Conservation (phyloP, 2,888 invertebrate species). For the Epiblema foenella region DNA sequence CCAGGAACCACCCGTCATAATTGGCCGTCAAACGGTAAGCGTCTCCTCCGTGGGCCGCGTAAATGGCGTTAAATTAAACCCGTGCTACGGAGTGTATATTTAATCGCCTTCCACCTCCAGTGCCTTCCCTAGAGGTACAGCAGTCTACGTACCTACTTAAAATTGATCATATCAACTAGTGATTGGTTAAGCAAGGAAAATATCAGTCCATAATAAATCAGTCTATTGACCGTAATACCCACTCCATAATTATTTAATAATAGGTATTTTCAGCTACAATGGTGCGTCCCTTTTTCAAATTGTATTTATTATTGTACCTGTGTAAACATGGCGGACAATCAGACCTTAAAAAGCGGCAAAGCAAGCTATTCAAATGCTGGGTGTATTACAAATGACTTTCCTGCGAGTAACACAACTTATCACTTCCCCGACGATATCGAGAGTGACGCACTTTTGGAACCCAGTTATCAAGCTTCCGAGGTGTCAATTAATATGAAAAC, state of each 20-base stretch:
- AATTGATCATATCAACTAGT: slow-evolving; percentile 8
- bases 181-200: not conserved
- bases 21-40: slow-evolving; percentile 59
- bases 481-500: too few species aligned
- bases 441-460: too few species aligned
- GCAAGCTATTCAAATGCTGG: not conserved
- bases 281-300: too few species aligned
- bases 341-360: not conserved
- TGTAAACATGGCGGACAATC: too few species aligned
- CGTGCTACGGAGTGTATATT: slow-evolving; percentile 56
- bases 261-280: too few species aligned
- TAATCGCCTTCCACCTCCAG: slow-evolving; percentile 52
- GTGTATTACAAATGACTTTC: not conserved
- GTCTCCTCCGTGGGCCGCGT: slow-evolving; percentile 49
- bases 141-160: not conserved
- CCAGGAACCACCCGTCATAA: slow-evolving; percentile 54
- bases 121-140: slow-evolving; percentile 6
- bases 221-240: too few species aligned
- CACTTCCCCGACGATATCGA: too few species aligned
- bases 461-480: too few species aligned
- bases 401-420: too few species aligned
- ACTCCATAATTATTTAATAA: too few species aligned
- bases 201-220: not conserved
- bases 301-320: too few species aligned
- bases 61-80: slow-evolving; percentile 67